Evolutionary conservation across 2,113 vertebrate genomes (phyloP).

Genomic region (Mystacornis crossleyi): DNA sequence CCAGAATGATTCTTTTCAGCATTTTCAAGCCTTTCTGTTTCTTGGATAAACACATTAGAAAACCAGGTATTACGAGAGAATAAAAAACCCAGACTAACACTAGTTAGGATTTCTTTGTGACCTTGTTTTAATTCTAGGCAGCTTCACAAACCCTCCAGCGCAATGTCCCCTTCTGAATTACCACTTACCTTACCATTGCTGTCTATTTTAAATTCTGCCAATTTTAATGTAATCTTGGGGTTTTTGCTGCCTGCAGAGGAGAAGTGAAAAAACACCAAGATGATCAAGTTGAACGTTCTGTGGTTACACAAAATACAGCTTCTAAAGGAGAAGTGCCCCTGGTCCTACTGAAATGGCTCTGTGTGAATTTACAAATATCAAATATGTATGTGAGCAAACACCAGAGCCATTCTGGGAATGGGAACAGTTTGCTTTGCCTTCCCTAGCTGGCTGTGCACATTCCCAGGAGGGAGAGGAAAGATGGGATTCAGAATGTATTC

Average conservation of each 20-base stretch:
- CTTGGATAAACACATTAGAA: neutral
- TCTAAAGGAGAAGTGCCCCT: neutral
- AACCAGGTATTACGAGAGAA: neutral
- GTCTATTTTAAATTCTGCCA: constrained; percentile 89
- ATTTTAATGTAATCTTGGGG: constrained; percentile 90
- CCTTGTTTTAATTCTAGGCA: neutral
- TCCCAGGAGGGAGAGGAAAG: neutral
- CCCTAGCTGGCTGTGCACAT: neutral
- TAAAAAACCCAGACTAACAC: neutral
- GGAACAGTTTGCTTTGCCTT: neutral
- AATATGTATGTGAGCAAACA: neutral
- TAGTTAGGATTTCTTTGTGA: neutral
- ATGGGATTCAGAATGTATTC: neutral
- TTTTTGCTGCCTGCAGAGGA: constrained; percentile 91
- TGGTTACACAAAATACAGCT: neutral
- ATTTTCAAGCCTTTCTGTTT: neutral
- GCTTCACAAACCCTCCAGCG: neutral
- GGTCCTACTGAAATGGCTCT: neutral
- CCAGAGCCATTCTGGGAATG: neutral
- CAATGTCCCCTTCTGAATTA: neutral
- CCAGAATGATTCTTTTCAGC: neutral
- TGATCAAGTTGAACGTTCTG: neutral
- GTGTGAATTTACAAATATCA: neutral
- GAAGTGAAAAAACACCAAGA: neutral
- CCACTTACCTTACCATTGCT: constrained; percentile 86